phyloP scores from a whole-genome alignment of 2,113 vertebrate species.

The Prinia subflava region DNA sequence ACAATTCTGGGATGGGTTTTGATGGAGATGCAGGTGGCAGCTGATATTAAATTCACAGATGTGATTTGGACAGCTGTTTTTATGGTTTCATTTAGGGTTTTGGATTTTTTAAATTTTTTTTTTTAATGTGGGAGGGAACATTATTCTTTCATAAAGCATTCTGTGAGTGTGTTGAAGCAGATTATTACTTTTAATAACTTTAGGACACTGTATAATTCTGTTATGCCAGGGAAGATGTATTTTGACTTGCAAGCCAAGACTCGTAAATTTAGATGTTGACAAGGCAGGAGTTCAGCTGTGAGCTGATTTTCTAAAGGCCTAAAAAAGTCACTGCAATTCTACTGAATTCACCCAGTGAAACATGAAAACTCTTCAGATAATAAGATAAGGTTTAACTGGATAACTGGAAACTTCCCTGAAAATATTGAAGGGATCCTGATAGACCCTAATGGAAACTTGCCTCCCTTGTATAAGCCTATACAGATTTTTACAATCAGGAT shows the following conservation, averaged over 20 bases:
- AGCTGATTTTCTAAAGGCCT: not conserved
- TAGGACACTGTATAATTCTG: not conserved
- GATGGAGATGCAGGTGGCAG: not conserved
- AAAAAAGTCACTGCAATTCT: not conserved
- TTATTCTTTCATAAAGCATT: not conserved
- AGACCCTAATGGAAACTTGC: fast-evolving
- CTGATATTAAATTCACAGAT: not conserved
- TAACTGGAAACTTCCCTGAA: not conserved
- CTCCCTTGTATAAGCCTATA: not conserved
- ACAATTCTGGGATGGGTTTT: not conserved
- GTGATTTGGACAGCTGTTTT: not conserved
- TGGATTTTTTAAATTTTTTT: not conserved
- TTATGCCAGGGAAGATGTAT: not conserved
- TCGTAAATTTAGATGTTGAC: not conserved
- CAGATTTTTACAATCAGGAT: not conserved
- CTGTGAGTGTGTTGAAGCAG: not conserved
- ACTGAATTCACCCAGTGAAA: not conserved
- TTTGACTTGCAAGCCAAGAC: not conserved
- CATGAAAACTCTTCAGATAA: not conserved
- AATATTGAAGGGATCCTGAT: not conserved
- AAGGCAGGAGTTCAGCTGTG: fast-evolving
- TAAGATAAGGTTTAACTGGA: not conserved
- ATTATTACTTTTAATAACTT: not conserved
- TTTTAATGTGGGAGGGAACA: not conserved
- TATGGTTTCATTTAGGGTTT: not conserved